Evolutionary conservation across 1,140 invertebrate genomes (phyloP).

Genomic region (Pogonus chalceus): DNA sequence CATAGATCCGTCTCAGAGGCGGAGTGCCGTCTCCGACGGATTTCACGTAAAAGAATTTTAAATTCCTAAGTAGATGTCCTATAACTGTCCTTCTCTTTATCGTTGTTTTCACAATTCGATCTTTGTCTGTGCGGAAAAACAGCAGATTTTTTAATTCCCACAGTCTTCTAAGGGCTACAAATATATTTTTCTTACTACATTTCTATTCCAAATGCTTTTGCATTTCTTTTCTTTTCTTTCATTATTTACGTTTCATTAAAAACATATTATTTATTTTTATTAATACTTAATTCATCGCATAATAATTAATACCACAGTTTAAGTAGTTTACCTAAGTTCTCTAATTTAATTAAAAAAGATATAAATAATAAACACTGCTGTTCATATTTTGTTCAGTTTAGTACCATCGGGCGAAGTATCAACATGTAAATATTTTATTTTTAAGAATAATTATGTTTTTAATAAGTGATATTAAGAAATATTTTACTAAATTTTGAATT

Average conservation of each 20-base stretch:
- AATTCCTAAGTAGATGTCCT: slow-evolving; percentile 35
- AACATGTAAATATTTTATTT: too few species aligned
- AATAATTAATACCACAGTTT: neutral
- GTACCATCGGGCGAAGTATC: too few species aligned
- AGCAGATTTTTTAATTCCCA: slow-evolving; percentile 38
- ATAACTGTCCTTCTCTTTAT: slow-evolving; percentile 16
- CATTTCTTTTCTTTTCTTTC: slow-evolving; percentile 14
- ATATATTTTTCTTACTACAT: slow-evolving; percentile 33
- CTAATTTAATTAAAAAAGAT: too few species aligned
- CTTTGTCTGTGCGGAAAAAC: slow-evolving; percentile 27
- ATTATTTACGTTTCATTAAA: slow-evolving; percentile 4
- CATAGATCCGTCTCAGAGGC: slow-evolving; percentile 33
- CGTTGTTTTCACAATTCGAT: neutral
- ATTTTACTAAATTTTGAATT: too few species aligned
- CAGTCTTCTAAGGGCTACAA: slow-evolving; percentile 32
- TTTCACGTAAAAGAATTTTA: slow-evolving; percentile 37
- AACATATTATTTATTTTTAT: neutral
- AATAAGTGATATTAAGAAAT: too few species aligned
- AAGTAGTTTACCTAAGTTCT: neutral
- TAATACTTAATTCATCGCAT: neutral
- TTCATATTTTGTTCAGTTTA: too few species aligned
- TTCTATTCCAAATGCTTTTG: slow-evolving; percentile 13
- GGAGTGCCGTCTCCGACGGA: slow-evolving; percentile 26
- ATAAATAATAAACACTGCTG: too few species aligned
- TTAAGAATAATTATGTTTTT: too few species aligned